Conservation (phyloP, 2,888 invertebrate genomes). For the Agonopterix heracliana region DNA sequence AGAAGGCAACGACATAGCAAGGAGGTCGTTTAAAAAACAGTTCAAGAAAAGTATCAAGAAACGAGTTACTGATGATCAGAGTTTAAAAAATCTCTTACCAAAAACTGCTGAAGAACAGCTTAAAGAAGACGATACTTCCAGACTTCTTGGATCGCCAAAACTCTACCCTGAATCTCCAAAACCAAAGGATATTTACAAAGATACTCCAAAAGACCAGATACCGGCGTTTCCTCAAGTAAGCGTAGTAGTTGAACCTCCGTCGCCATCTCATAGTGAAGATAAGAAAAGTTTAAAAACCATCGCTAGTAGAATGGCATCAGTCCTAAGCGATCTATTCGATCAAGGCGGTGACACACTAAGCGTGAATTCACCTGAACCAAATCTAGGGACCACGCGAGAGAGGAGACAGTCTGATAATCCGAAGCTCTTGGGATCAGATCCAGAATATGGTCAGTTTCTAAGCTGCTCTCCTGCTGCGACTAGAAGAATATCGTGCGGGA, state of each 20-base stretch:
- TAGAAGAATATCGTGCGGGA: constrained; percentile 93
- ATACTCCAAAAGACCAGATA: constrained; percentile 16
- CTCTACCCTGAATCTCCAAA: constrained; percentile 11
- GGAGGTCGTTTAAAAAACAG: constrained; percentile 82
- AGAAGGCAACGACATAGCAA: constrained; percentile 88
- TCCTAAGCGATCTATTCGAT: constrained; percentile 61
- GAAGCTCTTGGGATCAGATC: constrained; percentile 77
- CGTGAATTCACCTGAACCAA: constrained; percentile 64
- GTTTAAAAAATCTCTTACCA: constrained; percentile 47
- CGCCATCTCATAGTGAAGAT: constrained; percentile 80
- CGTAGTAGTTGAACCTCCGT: constrained; percentile 85
- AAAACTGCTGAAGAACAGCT: constrained; percentile 47
- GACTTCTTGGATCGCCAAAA: constrained; percentile 18
- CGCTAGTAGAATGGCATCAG: constrained; percentile 65
- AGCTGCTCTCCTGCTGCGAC: constrained; percentile 90
- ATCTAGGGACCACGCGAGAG: constrained; percentile 61
- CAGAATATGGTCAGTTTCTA: constrained; percentile 79
- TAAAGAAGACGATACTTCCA: constrained; percentile 30
- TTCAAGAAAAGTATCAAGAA: constrained; percentile 65
- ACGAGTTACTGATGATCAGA: constrained; percentile 42
- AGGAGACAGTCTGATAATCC: constrained; percentile 75
- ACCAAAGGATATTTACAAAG: constrained; percentile 2
- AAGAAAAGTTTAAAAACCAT: constrained; percentile 59
- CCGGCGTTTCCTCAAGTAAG: constrained; percentile 79
- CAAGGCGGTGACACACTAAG: constrained; percentile 62